Evolutionary conservation across 1,140 invertebrate genomes (phyloP), one percentile per base, ranked within the genome.

Genomic region (Bombus pascuorum): DNA sequence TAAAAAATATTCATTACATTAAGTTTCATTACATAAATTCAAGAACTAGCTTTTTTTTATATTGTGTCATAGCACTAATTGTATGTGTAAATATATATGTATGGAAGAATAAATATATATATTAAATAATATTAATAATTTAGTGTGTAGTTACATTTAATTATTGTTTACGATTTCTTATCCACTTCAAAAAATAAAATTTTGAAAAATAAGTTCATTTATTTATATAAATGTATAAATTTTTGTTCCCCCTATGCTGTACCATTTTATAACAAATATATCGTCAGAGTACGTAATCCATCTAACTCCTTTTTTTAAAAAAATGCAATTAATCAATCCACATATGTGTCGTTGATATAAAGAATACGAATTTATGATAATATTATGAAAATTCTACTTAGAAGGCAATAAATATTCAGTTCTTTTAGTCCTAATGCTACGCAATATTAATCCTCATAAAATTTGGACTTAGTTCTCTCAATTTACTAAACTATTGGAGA

Each of bases 211-310:
- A 39, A 39, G 68, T 68, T 79, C 42, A 34, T 65, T 28, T 34
- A 68, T 79, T 44, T 32, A 79, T 79, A 37, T 37, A 79, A 66
- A 34, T 34, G 6, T 79, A 32, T 44, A 79, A 66, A 66, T 34
- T 37, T 28, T 68, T 68, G 39, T 79, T 79, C 42, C 22, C 62
- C 22, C 13, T 79, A 68, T 32, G 25, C 18, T 28, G 22, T 79
- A 10, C 28, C 10, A 53, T 74, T 37, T 73, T 28, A 13, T 28
- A 39, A 12, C 42, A 32, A 10, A 44, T 47, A 42, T 12, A 28
- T 47, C 47, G 18, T 22, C 47, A 53, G 47, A 53, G 47, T 53
- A 53, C 6, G 5, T 22, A 22, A 53, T 53, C 18, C 47, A 1
- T 53, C 47, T 53, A 53, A 53, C 47, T 53, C 18, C 47, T 53